Evolutionary conservation across 2,888 invertebrate species (phyloP).

Genomic region (Sinodicranocentrus sp.): DNA sequence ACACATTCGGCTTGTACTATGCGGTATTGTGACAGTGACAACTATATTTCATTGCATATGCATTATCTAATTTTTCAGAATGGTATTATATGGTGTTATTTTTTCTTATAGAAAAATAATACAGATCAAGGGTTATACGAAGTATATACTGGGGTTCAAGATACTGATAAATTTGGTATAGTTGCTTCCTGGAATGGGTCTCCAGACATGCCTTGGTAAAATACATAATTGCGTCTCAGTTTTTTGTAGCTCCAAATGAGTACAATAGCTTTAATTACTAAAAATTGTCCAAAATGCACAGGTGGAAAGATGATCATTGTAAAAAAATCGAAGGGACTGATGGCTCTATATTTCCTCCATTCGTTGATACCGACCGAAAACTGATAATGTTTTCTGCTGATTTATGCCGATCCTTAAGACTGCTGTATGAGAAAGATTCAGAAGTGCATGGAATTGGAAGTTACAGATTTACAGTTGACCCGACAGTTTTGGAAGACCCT

Average conservation of each 20-base stretch:
- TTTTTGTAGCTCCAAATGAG: no score
- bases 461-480: conserved; percentile 59
- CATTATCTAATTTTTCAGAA: no score
- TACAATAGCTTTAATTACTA: no score
- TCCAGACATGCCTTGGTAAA: conserved; percentile 65
- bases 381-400: conserved; percentile 66
- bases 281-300: neutral
- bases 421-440: conserved; percentile 55
- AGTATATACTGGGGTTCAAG: conserved; percentile 66
- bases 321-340: conserved; percentile 66
- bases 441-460: conserved; percentile 56
- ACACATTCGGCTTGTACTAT: conserved; percentile 74
- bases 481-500: conserved; percentile 57
- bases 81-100: no score
- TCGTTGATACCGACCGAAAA: conserved; percentile 56
- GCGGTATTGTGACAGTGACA: conserved; percentile 71
- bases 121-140: conserved; percentile 72
- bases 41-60: no score
- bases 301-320: conserved; percentile 66
- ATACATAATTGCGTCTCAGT: no score
- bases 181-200: conserved; percentile 72
- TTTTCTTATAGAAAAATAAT: conserved; percentile 72
- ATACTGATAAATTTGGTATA: conserved; percentile 67
- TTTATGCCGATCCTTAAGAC: conserved; percentile 58
- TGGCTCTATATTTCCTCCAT: conserved; percentile 70